Conservation (phyloP, 1,140 invertebrate genomes). For the Neelides sp. region DNA sequence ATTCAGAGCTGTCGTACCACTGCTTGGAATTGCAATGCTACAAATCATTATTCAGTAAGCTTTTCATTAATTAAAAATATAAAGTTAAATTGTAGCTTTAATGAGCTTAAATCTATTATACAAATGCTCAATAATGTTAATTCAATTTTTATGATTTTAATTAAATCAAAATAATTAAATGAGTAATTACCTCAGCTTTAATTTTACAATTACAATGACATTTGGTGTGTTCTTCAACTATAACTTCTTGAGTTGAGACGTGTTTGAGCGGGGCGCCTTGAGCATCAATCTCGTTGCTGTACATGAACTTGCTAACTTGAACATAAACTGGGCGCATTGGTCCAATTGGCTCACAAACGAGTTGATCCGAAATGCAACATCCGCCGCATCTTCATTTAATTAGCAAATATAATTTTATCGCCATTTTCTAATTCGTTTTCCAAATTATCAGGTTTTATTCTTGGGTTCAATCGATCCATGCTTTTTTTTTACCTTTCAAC, state of each 20-base stretch:
- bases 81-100: not conserved
- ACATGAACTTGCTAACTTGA: conserved; percentile 9
- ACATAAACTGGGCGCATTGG: not conserved
- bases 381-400: conserved; percentile 14
- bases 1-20: conserved; percentile 9
- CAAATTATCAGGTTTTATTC: no score
- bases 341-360: conserved; percentile 13
- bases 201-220: conserved; percentile 15
- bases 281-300: conserved; percentile 1
- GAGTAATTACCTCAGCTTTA: conserved; percentile 10
- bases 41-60: not conserved
- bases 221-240: conserved; percentile 1
- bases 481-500: conserved; percentile 6
- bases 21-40: conserved; percentile 15
- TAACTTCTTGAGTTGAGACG: not conserved
- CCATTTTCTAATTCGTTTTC: no score
- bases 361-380: conserved; percentile 13
- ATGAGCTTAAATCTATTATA: no score
- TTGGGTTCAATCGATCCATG: no score
- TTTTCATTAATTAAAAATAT: not conserved
- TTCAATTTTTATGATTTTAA: no score
- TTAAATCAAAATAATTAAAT: no score
- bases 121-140: no score
- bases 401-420: not conserved
- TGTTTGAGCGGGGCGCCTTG: conserved; percentile 14